Percentiles rank a stretch among this genome's conserved stretches.
Evolutionary conservation across 2,113 vertebrate genomes (phyloP).

Genomic region (Epinephelus moara): DNA sequence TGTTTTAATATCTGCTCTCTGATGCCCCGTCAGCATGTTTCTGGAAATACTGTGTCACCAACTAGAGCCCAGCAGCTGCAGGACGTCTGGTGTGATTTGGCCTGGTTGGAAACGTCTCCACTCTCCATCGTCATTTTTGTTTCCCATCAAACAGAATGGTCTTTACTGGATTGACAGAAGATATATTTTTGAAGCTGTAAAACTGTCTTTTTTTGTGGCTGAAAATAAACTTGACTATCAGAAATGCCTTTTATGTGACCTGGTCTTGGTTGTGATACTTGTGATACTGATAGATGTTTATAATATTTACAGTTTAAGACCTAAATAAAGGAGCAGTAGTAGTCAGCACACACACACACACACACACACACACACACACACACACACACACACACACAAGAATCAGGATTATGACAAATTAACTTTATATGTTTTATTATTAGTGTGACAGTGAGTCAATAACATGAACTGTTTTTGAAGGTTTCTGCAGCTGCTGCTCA

Average conservation of each 20-base stretch:
- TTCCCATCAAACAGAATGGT: conserved; percentile 26
- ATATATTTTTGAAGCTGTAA: conserved; percentile 81
- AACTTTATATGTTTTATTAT: conserved; percentile 39
- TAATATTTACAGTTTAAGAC: background rate
- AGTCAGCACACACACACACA: background rate
- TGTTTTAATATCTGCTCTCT: background rate
- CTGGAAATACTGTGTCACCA: conserved; percentile 91
- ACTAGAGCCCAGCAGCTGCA: conserved; percentile 61
- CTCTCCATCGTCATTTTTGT: conserved; percentile 28
- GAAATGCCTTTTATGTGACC: conserved; percentile 20
- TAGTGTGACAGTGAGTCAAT: conserved; percentile 34
- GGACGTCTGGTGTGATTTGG: background rate
- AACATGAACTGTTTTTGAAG: conserved; percentile 59
- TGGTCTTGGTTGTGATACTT: background rate
- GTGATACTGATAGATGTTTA: background rate
- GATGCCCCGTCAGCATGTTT: conserved; percentile 83
- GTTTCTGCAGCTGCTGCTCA: conserved; percentile 23
- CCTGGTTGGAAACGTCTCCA: conserved; percentile 27
- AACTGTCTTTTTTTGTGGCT: conserved; percentile 54
- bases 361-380: background rate
- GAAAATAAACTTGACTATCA: conserved; percentile 75
- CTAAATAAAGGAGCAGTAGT: background rate
- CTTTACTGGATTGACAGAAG: conserved; percentile 51
- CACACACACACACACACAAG: background rate
- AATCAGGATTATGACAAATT: background rate